Conservation (phyloP, 2,888 invertebrate species). For the Phalera bucephala region DNA sequence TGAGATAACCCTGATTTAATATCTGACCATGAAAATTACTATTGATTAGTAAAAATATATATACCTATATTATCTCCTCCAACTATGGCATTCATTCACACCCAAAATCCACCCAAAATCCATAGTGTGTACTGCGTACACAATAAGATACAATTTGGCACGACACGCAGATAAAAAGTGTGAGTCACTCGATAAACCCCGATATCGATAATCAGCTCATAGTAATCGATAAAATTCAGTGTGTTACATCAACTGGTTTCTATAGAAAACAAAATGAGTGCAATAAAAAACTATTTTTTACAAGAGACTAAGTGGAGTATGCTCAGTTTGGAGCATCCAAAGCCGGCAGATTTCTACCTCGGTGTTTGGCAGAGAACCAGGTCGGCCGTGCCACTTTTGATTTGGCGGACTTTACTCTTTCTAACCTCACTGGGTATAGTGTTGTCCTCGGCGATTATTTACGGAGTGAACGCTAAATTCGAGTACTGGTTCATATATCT, state of each 20-base stretch:
- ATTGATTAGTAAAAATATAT: slow-evolving; percentile 6
- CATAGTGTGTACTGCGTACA: slow-evolving; percentile 14
- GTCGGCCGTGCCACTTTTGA: slow-evolving; percentile 61
- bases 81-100: slow-evolving; percentile 3
- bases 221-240: slow-evolving; percentile 28
- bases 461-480: slow-evolving; percentile 43
- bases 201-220: slow-evolving; percentile 33
- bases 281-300: slow-evolving; percentile 59
- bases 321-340: slow-evolving; percentile 59
- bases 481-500: slow-evolving; percentile 78
- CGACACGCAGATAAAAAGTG: slow-evolving; percentile 33
- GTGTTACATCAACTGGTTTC: slow-evolving; percentile 5
- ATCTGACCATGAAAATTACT: slow-evolving; percentile 4
- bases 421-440: slow-evolving; percentile 56
- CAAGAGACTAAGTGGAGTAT: slow-evolving; percentile 54
- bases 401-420: slow-evolving; percentile 62
- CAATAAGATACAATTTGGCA: slow-evolving; percentile 40
- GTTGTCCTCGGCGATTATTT: slow-evolving; percentile 54
- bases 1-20: too few species aligned
- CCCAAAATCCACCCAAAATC: slow-evolving; percentile 5
- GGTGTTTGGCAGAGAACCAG: slow-evolving; percentile 70
- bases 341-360: slow-evolving; percentile 64
- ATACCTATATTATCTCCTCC: neutral
- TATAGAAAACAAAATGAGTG: slow-evolving; percentile 52
- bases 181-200: slow-evolving; percentile 35